phyloP scores from a whole-genome alignment of 1,140 invertebrate species.

The Drosophila eugracilis region DNA sequence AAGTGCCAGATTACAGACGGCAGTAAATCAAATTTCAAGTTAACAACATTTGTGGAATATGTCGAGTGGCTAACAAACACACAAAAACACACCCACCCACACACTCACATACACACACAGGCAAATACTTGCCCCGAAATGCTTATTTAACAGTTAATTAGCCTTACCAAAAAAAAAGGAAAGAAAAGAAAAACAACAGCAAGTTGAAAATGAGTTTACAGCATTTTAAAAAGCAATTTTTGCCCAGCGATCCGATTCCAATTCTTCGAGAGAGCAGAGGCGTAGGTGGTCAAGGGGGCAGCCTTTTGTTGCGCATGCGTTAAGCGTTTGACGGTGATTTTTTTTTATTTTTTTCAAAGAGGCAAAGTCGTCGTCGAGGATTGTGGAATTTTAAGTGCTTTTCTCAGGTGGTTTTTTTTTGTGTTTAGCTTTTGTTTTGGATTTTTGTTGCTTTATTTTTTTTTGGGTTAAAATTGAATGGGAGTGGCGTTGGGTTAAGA shows the following conservation, averaged over 20 bases:
- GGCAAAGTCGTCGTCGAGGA: not conserved
- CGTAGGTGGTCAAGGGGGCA: not conserved
- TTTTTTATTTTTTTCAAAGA: conserved; percentile 23
- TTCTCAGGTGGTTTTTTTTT: conserved; percentile 41
- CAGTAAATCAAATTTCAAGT: conserved; percentile 24
- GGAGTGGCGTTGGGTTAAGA: conserved; percentile 3
- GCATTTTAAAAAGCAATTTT: conserved; percentile 46
- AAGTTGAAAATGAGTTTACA: conserved; percentile 33
- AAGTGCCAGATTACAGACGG: conserved; percentile 3
- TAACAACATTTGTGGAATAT: conserved; percentile 13
- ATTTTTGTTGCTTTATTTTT: too few relatives aligned
- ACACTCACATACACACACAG: conserved; percentile 7
- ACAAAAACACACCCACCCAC: conserved; percentile 12
- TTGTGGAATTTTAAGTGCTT: conserved; percentile 55
- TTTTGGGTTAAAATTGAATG: conserved; percentile 19
- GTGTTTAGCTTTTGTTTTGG: not conserved
- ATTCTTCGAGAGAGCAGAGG: conserved; percentile 6
- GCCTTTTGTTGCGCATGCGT: conserved; percentile 73
- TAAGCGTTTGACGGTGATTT: conserved; percentile 56
- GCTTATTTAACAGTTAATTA: conserved; percentile 47
- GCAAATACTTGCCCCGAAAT: conserved; percentile 4
- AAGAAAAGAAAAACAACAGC: conserved; percentile 2
- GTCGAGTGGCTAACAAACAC: conserved; percentile 29
- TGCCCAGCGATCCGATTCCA: conserved; percentile 42
- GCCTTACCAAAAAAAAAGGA: not conserved